Conservation (phyloP, 2,113 vertebrate species). For the Astur gentilis region DNA sequence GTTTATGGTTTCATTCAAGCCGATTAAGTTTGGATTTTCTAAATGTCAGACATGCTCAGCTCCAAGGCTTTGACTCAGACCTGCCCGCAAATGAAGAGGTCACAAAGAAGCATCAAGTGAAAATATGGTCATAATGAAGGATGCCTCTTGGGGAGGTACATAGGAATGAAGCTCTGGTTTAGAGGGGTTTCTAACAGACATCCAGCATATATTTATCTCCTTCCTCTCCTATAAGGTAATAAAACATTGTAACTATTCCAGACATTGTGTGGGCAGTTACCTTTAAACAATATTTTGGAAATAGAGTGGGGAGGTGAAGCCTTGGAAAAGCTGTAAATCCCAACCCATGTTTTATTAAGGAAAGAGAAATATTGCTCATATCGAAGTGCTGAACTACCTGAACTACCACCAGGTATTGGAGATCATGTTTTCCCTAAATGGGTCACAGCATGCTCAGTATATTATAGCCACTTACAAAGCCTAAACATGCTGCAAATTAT, state of each 20-base stretch:
- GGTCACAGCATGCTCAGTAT: background rate
- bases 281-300: background rate
- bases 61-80: background rate
- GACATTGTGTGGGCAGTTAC: background rate
- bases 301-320: background rate
- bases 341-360: background rate
- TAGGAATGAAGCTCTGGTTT: background rate
- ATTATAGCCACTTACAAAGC: background rate
- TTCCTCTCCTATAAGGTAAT: background rate
- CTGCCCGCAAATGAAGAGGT: background rate
- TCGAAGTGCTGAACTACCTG: background rate
- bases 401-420: background rate
- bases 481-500: background rate
- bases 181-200: background rate
- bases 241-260: background rate
- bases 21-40: background rate
- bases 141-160: background rate
- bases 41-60: background rate
- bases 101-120: background rate
- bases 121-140: background rate
- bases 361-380: background rate
- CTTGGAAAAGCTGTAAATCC: background rate
- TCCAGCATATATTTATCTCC: background rate
- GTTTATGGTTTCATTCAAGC: background rate
- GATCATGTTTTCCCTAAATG: background rate